These are phyloP conservation scores for Hycleus phaleratus DNA, from an alignment of 1,140 invertebrate genomes.

Conservation along the genomic window DNA sequence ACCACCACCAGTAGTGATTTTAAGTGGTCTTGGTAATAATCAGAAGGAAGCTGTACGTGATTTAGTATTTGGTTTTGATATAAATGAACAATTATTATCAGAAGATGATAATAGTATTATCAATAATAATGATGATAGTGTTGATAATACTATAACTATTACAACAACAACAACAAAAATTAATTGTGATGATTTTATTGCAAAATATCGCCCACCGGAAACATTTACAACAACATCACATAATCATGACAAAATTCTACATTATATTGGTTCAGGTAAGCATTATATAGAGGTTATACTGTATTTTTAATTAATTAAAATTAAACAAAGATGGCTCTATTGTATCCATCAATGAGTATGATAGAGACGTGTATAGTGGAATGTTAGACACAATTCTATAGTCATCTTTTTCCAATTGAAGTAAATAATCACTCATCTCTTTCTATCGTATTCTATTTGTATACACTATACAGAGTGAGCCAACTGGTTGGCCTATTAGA, in stretches of 20 bases:
- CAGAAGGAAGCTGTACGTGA: constrained; percentile 41
- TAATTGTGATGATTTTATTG: constrained; percentile 17
- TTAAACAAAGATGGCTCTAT: too few relatives aligned
- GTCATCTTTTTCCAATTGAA: too few relatives aligned
- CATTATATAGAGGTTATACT: too few relatives aligned
- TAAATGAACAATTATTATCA: constrained; percentile 55
- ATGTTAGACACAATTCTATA: too few relatives aligned
- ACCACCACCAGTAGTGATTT: constrained; percentile 52
- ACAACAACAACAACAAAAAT: not conserved
- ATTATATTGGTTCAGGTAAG: constrained; percentile 55
- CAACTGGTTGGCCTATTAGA: too few relatives aligned
- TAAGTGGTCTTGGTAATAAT: constrained; percentile 46
- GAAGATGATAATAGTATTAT: constrained; percentile 14
- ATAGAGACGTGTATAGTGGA: too few relatives aligned
- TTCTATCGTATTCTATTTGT: too few relatives aligned
- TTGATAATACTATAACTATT: too few relatives aligned
- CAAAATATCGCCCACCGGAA: constrained; percentile 18
- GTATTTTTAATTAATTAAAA: too few relatives aligned
- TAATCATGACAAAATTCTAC: constrained; percentile 55
- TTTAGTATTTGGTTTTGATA: constrained; percentile 55
- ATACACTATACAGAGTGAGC: too few relatives aligned
- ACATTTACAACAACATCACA: constrained; percentile 26
- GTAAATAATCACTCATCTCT: too few relatives aligned
- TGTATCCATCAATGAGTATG: too few relatives aligned
- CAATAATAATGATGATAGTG: not conserved